A percentile compares a stretch with the other conserved stretches of the same genome.
phyloP scores from a whole-genome alignment of 2,113 vertebrate genomes.

The Euleptes europaea region DNA sequence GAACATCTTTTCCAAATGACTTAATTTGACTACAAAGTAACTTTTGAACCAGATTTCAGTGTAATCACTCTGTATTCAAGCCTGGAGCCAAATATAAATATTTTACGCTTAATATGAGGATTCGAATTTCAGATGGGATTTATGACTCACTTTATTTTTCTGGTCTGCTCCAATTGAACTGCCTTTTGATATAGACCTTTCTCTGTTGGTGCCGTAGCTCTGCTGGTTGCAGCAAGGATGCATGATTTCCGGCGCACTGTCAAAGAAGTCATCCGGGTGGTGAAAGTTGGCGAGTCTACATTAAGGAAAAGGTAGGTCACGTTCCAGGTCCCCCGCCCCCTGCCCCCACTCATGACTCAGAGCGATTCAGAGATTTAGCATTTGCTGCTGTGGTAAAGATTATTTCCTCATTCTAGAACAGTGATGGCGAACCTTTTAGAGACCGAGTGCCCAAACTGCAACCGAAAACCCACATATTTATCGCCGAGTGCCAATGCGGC shows the following conservation, averaged over 20 bases:
- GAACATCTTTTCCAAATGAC: background rate
- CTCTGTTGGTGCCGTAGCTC: constrained; percentile 74
- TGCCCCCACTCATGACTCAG: constrained; percentile 1
- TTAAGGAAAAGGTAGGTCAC: constrained; percentile 88
- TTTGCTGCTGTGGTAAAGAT: background rate
- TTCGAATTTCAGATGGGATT: background rate
- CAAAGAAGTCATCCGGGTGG: constrained; percentile 91
- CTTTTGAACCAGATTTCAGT: constrained; percentile 24
- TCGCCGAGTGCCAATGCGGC: too few relatives aligned
- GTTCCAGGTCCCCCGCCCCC: background rate
- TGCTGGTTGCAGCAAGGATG: constrained; percentile 93
- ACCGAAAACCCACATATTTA: too few relatives aligned
- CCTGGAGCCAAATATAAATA: background rate
- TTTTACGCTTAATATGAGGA: constrained; percentile 20
- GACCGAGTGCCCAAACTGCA: too few relatives aligned
- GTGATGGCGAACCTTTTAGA: too few relatives aligned
- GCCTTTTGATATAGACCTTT: constrained; percentile 47
- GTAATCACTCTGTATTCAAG: constrained; percentile 9
- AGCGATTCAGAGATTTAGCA: constrained; percentile 1
- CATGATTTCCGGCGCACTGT: constrained; percentile 93
- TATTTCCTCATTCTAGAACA: constrained; percentile 34
- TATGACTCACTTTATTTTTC: constrained; percentile 21
- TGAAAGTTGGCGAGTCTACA: constrained; percentile 95
- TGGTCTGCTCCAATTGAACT: background rate
- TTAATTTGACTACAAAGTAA: constrained; percentile 17